Evolutionary conservation across 2,888 invertebrate species (phyloP).

Genomic region (Gerris lacustris): DNA sequence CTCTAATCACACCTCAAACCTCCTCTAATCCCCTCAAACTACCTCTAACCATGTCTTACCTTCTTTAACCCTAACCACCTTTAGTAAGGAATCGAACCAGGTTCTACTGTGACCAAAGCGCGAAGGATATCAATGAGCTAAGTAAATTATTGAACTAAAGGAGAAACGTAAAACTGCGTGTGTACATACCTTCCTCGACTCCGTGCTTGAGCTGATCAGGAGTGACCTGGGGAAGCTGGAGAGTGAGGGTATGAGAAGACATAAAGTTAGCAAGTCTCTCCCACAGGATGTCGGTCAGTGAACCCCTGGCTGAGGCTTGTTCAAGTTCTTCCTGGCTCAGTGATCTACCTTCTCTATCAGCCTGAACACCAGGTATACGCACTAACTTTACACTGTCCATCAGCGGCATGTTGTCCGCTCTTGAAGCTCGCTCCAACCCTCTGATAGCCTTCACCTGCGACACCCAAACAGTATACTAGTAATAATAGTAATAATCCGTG

Average conservation of each 20-base stretch:
- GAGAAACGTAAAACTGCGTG: neutral
- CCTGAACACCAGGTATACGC: slow-evolving; percentile 47
- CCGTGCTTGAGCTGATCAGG: slow-evolving; percentile 55
- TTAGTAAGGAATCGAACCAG: too few relatives aligned
- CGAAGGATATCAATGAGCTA: too few relatives aligned
- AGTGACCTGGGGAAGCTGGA: slow-evolving; percentile 60
- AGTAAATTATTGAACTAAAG: too few relatives aligned
- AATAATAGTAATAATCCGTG: too few relatives aligned
- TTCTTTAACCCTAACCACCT: too few relatives aligned
- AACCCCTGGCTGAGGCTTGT: slow-evolving; percentile 46
- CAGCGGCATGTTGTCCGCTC: slow-evolving; percentile 45
- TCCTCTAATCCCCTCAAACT: too few relatives aligned
- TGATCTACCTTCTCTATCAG: slow-evolving; percentile 39
- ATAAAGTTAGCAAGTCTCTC: slow-evolving; percentile 62
- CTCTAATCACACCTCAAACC: too few relatives aligned
- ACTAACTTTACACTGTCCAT: slow-evolving; percentile 37
- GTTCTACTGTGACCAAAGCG: too few relatives aligned
- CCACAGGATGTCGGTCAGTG: slow-evolving; percentile 57
- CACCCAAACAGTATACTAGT: too few relatives aligned
- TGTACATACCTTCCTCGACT: slow-evolving; percentile 58
- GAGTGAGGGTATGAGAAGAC: slow-evolving; percentile 62
- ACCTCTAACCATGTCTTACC: too few relatives aligned
- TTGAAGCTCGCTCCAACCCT: slow-evolving; percentile 59
- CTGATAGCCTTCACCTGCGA: slow-evolving; percentile 49
- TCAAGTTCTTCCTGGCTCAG: slow-evolving; percentile 62